These are phyloP conservation scores for Xestobium rufovillosum DNA, from an alignment of 2,888 invertebrate species.

Conservation along the genomic window DNA sequence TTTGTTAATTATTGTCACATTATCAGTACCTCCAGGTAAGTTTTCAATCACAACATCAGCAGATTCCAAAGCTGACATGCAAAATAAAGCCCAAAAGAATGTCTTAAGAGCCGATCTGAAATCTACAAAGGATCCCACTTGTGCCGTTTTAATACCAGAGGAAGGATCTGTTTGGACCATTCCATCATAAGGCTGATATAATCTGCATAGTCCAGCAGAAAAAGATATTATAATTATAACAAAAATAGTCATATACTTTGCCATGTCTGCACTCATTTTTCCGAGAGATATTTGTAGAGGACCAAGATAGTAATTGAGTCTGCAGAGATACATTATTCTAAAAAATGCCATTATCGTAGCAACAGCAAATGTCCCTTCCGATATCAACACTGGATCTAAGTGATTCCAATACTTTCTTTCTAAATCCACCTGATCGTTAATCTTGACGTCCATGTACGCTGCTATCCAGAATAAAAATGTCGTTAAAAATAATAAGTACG, in stretches of 20 bases:
- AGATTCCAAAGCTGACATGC: constrained; percentile 57
- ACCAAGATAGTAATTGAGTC: constrained; percentile 56
- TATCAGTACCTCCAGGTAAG: constrained; percentile 43
- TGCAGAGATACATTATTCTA: constrained; percentile 55
- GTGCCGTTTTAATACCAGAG: constrained; percentile 50
- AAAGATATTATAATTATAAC: constrained; percentile 53
- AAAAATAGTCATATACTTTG: constrained; percentile 55
- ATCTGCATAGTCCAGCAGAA: constrained; percentile 51
- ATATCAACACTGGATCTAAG: constrained; percentile 56
- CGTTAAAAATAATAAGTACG: constrained; percentile 50
- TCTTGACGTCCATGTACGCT: constrained; percentile 48
- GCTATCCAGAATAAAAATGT: constrained; percentile 57
- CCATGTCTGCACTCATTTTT: constrained; percentile 60
- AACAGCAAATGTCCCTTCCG: constrained; percentile 58
- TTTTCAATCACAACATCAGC: constrained; percentile 61
- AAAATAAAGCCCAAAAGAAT: constrained; percentile 63
- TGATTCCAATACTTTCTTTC: constrained; percentile 60
- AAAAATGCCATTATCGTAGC: constrained; percentile 61
- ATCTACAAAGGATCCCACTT: constrained; percentile 52
- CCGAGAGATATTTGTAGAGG: constrained; percentile 60
- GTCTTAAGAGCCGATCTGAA: constrained; percentile 54
- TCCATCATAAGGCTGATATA: constrained; percentile 60
- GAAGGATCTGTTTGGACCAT: constrained; percentile 52
- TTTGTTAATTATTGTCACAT: constrained; percentile 46
- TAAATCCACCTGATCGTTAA: constrained; percentile 43